Evolutionary conservation across 2,797 vertebrate species (phyloP).

Genomic region (Discoglossus pictus): DNA sequence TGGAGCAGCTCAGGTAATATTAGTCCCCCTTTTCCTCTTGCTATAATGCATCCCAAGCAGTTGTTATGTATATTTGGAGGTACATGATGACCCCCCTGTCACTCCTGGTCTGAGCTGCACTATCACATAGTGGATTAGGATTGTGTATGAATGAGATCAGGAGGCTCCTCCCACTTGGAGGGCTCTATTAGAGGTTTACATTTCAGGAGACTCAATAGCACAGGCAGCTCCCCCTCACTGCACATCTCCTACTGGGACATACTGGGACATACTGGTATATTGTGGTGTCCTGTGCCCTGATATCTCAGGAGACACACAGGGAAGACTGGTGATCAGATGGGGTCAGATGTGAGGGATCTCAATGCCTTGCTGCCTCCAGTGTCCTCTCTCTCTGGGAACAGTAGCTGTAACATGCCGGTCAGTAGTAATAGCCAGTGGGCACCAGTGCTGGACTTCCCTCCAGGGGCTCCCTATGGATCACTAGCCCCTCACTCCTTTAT

Average conservation of each 20-base stretch:
- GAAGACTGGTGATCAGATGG: slow-evolving; percentile 70
- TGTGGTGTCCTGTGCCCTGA: background rate
- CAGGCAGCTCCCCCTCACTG: slow-evolving; percentile 67
- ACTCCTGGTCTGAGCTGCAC: slow-evolving; percentile 46
- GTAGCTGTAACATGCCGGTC: slow-evolving; percentile 82
- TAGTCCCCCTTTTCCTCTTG: no score
- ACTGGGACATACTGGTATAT: background rate
- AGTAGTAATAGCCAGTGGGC: slow-evolving; percentile 88
- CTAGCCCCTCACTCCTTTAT: slow-evolving; percentile 90
- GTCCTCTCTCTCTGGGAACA: slow-evolving; percentile 77
- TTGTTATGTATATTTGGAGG: background rate
- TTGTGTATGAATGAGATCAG: slow-evolving; percentile 73
- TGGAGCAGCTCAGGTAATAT: slow-evolving; percentile 7
- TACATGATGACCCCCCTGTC: slow-evolving; percentile 30
- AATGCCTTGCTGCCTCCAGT: slow-evolving; percentile 86
- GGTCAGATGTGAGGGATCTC: slow-evolving; percentile 89
- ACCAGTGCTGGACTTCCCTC: slow-evolving; percentile 80
- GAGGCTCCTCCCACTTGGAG: slow-evolving; percentile 81
- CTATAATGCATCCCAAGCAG: background rate
- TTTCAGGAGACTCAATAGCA: slow-evolving; percentile 78
- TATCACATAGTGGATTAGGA: slow-evolving; percentile 52
- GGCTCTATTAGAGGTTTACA: slow-evolving; percentile 85
- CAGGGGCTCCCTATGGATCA: slow-evolving; percentile 82
- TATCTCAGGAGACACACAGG: slow-evolving; percentile 48
- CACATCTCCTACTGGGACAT: slow-evolving; percentile 56